Evolutionary conservation across 2,888 invertebrate species (phyloP).

Genomic region (Gasteruption jaculator): DNA sequence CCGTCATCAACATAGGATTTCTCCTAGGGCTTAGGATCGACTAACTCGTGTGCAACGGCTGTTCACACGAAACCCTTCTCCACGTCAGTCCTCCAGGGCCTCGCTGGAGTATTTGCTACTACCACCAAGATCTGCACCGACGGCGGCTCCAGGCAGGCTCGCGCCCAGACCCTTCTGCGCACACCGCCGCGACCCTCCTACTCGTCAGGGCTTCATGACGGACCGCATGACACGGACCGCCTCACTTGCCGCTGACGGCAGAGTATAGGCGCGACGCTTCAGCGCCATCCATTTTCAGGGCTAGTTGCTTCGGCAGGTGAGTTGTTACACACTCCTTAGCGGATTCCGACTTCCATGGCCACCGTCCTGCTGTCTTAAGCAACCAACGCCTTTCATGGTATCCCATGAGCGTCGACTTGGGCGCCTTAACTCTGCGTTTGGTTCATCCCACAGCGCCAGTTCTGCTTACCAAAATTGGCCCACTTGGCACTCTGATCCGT

Average conservation of each 20-base stretch:
- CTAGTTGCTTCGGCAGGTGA: too few species aligned
- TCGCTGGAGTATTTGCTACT: too few species aligned
- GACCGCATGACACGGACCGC: too few species aligned
- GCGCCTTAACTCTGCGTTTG: constrained; percentile 42
- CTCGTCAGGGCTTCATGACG: constrained; percentile 29
- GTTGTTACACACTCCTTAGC: constrained; percentile 56
- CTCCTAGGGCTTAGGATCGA: too few species aligned
- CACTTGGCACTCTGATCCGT: constrained; percentile 63
- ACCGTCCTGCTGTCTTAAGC: constrained; percentile 67
- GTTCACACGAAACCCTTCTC: too few species aligned
- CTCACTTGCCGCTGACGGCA: too few species aligned
- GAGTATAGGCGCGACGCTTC: too few species aligned
- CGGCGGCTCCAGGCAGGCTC: constrained; percentile 51
- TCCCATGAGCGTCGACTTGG: constrained; percentile 51
- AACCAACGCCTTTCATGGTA: constrained; percentile 59
- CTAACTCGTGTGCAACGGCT: too few species aligned
- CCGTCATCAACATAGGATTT: too few species aligned
- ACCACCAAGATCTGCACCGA: too few species aligned
- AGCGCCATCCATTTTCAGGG: too few species aligned
- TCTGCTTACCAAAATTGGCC: constrained; percentile 75
- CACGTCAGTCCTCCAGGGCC: too few species aligned
- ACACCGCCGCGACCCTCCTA: constrained; percentile 39
- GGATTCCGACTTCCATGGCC: constrained; percentile 70
- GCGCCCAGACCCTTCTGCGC: constrained; percentile 49
- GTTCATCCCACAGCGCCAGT: constrained; percentile 76